Conservation (phyloP, 2,888 invertebrate genomes). For the Magallana nippona region DNA sequence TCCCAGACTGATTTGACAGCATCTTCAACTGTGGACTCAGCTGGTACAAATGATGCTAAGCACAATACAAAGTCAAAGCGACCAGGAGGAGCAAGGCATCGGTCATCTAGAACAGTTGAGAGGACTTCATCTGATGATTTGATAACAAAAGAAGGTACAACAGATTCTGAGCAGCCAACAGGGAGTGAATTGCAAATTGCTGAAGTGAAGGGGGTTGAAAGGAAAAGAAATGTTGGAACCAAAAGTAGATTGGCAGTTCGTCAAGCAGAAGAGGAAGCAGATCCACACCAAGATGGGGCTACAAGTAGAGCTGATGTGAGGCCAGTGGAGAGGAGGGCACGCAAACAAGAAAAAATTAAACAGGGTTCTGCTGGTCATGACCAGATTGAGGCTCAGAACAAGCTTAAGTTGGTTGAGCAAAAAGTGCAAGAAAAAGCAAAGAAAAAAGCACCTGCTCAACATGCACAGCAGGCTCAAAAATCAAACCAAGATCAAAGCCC, state of each 20-base stretch:
- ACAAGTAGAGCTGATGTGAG: neutral
- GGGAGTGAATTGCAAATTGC: neutral
- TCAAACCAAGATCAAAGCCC: neutral
- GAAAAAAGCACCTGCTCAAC: neutral
- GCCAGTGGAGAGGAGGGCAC: neutral
- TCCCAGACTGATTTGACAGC: neutral
- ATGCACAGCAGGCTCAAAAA: neutral
- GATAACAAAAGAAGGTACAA: neutral
- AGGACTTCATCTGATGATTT: neutral
- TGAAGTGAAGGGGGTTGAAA: conserved; percentile 23
- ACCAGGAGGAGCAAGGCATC: conserved; percentile 59
- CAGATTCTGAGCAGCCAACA: conserved; percentile 17
- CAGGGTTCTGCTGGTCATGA: neutral
- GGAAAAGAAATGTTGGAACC: conserved; percentile 53
- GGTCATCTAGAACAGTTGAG: conserved; percentile 40
- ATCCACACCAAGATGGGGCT: conserved; percentile 15
- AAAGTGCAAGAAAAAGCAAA: neutral
- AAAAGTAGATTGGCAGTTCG: conserved; percentile 53
- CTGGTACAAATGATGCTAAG: neutral
- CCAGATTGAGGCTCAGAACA: neutral
- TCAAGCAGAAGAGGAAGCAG: conserved; percentile 2
- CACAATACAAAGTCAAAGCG: conserved; percentile 45
- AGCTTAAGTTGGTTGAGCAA: neutral
- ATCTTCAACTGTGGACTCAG: neutral
- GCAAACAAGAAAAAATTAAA: neutral